A percentile compares a stretch with the other conserved stretches of the same genome.
Evolutionary conservation across 2,113 vertebrate genomes (phyloP).

Genomic region (Calonectris borealis): DNA sequence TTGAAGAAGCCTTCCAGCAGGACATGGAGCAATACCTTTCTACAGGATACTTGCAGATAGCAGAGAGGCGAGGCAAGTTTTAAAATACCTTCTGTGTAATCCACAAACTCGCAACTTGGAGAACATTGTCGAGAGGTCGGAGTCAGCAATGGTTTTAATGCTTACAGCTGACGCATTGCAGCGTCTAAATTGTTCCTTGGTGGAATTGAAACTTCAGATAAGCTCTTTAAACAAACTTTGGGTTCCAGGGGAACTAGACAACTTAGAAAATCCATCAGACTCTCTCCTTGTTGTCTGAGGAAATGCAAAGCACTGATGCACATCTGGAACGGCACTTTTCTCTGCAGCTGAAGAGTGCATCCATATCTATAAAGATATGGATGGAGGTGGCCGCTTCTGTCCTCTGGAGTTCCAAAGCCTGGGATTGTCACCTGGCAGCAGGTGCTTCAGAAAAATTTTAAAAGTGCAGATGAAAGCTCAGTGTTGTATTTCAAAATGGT

Average conservation of each 20-base stretch:
- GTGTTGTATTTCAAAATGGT: background rate
- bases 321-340: background rate
- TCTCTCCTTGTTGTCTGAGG: background rate
- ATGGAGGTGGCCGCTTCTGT: background rate
- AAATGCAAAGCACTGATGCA: background rate
- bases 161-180: background rate
- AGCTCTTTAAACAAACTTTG: background rate
- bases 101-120: background rate
- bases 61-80: slow-evolving; percentile 90
- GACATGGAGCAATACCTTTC: slow-evolving; percentile 98
- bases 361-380: background rate
- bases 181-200: background rate
- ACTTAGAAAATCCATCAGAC: background rate
- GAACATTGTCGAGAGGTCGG: background rate
- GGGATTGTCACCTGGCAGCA: background rate
- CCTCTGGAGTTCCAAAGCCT: background rate
- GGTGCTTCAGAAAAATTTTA: background rate
- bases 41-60: slow-evolving; percentile 92
- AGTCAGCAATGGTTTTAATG: background rate
- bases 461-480: background rate
- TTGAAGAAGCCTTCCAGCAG: slow-evolving; percentile 98
- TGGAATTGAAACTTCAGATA: background rate
- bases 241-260: background rate
- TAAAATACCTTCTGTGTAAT: background rate
- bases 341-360: background rate